Evolutionary conservation across 2,113 vertebrate species (phyloP).

Genomic region (Xenus cinereus): DNA sequence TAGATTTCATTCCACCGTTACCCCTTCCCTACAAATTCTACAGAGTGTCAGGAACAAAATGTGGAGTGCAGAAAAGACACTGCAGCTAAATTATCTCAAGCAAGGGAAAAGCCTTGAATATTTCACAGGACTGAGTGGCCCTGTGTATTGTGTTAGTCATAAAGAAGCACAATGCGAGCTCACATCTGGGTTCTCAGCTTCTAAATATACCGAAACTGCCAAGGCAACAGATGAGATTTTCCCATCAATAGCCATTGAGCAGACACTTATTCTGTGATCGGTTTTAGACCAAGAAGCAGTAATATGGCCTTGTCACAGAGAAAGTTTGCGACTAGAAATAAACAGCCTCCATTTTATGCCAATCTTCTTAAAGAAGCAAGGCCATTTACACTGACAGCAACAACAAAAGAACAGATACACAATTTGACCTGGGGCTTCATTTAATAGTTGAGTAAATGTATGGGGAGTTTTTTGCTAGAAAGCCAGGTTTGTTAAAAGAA

Average conservation of each 20-base stretch:
- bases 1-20: neutral
- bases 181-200: constrained; percentile 32
- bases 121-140: neutral
- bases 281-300: constrained; percentile 13
- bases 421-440: neutral
- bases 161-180: neutral
- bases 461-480: neutral
- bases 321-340: neutral
- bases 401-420: neutral
- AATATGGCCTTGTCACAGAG: constrained; percentile 2
- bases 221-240: constrained; percentile 54
- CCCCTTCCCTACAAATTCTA: neutral
- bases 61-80: neutral
- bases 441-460: neutral
- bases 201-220: constrained; percentile 44
- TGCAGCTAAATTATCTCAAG: neutral
- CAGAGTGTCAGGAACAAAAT: neutral
- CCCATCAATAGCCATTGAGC: constrained; percentile 12
- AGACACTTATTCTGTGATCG: constrained; percentile 28
- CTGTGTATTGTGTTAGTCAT: neutral
- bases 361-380: neutral
- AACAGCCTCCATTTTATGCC: neutral
- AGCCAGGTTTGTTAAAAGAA: neutral
- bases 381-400: neutral
- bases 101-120: neutral